Conservation (phyloP, 2,113 vertebrate species). For the Ictalurus furcatus region DNA sequence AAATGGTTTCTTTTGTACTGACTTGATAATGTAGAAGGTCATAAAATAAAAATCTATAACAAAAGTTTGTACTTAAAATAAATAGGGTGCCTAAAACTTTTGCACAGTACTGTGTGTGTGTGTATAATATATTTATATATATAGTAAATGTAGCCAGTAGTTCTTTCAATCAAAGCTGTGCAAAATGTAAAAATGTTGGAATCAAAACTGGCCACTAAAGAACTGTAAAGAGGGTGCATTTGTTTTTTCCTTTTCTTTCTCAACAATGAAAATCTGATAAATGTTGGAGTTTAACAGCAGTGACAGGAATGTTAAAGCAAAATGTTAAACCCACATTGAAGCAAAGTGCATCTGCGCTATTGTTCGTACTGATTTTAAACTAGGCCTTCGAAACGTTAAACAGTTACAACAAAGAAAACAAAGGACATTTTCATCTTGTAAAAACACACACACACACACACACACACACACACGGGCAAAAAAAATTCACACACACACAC, state of each 20-base stretch:
- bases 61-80: no score
- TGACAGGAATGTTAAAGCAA: not conserved
- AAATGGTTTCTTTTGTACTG: no score
- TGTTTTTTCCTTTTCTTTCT: not conserved
- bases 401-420: not conserved
- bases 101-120: no score
- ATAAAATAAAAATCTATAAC: no score
- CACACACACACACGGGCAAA: not conserved
- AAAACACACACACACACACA: not conserved
- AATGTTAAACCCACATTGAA: not conserved
- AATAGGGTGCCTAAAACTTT: no score
- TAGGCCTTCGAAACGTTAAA: not conserved
- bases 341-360: conserved; percentile 39
- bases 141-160: not conserved
- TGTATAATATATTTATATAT: not conserved
- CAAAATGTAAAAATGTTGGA: not conserved
- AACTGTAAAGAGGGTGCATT: not conserved
- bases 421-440: not conserved
- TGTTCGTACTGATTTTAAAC: conserved; percentile 20
- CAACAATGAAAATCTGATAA: not conserved
- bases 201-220: not conserved
- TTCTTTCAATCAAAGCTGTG: not conserved
- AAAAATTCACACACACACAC: not conserved
- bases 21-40: no score
- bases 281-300: not conserved